Conservation (phyloP, 2,113 vertebrate species). For the Silurus meridionalis region DNA sequence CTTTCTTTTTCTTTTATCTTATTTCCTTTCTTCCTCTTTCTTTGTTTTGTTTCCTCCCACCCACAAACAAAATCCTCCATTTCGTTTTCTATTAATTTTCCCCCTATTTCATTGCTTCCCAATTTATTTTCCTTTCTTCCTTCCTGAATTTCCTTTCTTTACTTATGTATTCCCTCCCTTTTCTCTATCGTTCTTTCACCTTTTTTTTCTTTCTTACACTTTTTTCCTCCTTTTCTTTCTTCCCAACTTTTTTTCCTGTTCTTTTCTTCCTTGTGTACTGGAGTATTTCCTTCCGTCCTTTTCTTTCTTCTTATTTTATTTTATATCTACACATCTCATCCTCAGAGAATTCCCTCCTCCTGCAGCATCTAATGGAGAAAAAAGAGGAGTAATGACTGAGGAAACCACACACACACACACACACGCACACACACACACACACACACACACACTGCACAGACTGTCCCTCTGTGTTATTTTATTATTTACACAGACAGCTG, state of each 20-base stretch:
- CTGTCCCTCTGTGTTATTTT: background rate
- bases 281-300: background rate
- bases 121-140: background rate
- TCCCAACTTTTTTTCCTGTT: background rate
- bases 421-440: background rate
- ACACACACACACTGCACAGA: background rate
- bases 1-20: background rate
- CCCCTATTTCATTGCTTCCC: no score
- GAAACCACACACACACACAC: conserved; percentile 65
- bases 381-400: conserved; percentile 61
- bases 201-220: background rate
- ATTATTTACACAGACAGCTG: background rate
- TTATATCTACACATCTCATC: conserved; percentile 11
- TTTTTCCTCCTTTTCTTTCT: background rate
- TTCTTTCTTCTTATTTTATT: background rate
- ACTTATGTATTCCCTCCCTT: no score
- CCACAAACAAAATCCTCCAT: no score
- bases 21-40: background rate
- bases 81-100: no score
- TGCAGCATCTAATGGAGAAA: conserved; percentile 61
- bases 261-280: background rate
- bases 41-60: no score
- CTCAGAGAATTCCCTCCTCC: conserved; percentile 57
- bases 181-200: no score
- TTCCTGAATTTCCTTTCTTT: background rate